Conservation (phyloP, 2,888 invertebrate species). For the Drosophila nr. fundita region DNA sequence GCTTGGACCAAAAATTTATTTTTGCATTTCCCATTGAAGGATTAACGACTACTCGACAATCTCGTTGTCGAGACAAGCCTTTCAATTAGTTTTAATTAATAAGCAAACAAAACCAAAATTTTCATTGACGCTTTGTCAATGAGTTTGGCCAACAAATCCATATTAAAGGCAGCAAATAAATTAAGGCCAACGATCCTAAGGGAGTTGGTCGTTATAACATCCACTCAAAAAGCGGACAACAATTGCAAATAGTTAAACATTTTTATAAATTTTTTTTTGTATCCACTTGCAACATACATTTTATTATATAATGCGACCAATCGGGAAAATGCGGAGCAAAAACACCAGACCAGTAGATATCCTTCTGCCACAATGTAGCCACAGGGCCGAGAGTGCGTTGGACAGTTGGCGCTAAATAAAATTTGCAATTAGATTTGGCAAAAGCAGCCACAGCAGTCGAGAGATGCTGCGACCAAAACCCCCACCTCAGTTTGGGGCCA, state of each 20-base stretch:
- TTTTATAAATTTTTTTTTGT: constrained; percentile 17
- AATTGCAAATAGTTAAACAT: constrained; percentile 59
- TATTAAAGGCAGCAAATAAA: constrained; percentile 69
- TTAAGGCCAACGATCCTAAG: constrained; percentile 47
- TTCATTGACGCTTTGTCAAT: constrained; percentile 63
- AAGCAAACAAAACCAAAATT: constrained; percentile 66
- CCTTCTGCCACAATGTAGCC: constrained; percentile 47
- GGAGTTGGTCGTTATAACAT: constrained; percentile 18
- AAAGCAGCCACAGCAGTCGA: constrained; percentile 65
- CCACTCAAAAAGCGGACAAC: constrained; percentile 52
- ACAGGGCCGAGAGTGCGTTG: constrained; percentile 40
- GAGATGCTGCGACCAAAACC: constrained; percentile 2
- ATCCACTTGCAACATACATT: constrained; percentile 53
- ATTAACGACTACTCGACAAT: constrained; percentile 52
- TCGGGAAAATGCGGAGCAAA: constrained; percentile 44
- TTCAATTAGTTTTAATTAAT: constrained; percentile 78
- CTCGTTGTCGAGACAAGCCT: constrained; percentile 45
- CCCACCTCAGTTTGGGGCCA: constrained; percentile 20
- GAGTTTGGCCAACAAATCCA: constrained; percentile 62
- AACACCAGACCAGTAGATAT: constrained; percentile 29
- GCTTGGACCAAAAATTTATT: constrained; percentile 43
- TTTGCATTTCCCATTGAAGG: constrained; percentile 51
- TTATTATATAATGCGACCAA: constrained; percentile 67
- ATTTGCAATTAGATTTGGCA: constrained; percentile 76
- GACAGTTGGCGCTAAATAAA: constrained; percentile 63